Conservation (phyloP, 2,888 invertebrate species). For the Boloria selene region DNA sequence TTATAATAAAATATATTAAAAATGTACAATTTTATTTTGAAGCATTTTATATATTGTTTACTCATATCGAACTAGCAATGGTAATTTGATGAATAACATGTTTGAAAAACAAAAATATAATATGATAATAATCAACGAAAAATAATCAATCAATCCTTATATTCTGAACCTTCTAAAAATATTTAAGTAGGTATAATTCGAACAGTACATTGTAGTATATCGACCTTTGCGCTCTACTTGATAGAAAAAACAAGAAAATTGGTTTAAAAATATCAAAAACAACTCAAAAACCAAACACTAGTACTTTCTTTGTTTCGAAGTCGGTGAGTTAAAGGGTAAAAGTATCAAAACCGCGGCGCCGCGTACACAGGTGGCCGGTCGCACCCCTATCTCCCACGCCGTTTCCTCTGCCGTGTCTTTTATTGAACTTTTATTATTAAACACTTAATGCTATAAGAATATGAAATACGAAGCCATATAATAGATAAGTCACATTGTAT, state of each 20-base stretch:
- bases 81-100: too few species aligned
- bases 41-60: background rate
- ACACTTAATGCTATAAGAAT: constrained; percentile 11
- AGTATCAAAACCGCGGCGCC: constrained; percentile 12
- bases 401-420: constrained; percentile 25
- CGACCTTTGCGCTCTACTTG: too few species aligned
- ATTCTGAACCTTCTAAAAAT: too few species aligned
- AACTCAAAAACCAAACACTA: too few species aligned
- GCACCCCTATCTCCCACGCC: constrained; percentile 39
- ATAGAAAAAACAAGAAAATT: too few species aligned
- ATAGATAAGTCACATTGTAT: background rate
- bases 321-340: background rate
- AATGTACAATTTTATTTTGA: background rate
- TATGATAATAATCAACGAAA: too few species aligned
- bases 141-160: too few species aligned
- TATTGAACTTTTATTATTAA: constrained; percentile 25
- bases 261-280: too few species aligned
- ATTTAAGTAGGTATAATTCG: too few species aligned
- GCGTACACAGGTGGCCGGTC: constrained; percentile 32
- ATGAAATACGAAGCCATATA: background rate
- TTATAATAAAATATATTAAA: background rate
- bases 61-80: background rate
- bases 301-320: too few species aligned
- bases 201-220: too few species aligned
- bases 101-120: too few species aligned